Conservation (phyloP, 1,140 invertebrate species). For the Eueides isabella region DNA sequence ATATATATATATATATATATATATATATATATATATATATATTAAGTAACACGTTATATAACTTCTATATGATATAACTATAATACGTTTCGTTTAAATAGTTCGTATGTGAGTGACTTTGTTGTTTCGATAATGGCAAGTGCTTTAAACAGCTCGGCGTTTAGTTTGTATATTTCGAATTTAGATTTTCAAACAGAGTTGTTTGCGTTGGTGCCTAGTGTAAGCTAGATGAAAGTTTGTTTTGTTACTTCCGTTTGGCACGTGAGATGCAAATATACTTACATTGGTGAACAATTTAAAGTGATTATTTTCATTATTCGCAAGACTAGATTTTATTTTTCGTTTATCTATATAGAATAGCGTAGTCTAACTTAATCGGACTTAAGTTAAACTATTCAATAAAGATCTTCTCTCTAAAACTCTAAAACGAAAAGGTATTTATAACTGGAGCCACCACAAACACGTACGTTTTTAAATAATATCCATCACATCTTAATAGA, state of each 20-base stretch:
- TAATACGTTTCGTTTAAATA: constrained; percentile 3
- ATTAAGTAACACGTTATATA: not conserved
- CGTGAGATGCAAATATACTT: constrained; percentile 11
- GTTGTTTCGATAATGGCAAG: constrained; percentile 11
- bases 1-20: too few species aligned
- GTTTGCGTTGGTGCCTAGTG: not conserved
- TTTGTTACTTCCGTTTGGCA: not conserved
- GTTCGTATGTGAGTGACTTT: constrained; percentile 3
- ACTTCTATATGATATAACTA: not conserved
- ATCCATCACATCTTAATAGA: too few species aligned
- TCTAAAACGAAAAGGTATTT: too few species aligned
- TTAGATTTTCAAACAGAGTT: constrained; percentile 8
- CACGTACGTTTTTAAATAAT: too few species aligned
- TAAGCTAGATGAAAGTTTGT: constrained; percentile 4
- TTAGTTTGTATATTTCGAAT: not conserved
- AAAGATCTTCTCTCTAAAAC: too few species aligned
- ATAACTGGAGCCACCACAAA: too few species aligned
- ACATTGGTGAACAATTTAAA: not conserved
- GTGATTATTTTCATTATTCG: too few species aligned
- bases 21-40: too few species aligned
- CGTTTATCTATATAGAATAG: too few species aligned
- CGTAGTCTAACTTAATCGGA: too few species aligned
- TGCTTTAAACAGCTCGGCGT: constrained; percentile 2
- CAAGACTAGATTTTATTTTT: too few species aligned
- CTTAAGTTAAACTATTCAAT: too few species aligned